These are phyloP conservation scores for Ophraella communa DNA, from an alignment of 2,888 invertebrate genomes.

Conservation along the genomic window DNA sequence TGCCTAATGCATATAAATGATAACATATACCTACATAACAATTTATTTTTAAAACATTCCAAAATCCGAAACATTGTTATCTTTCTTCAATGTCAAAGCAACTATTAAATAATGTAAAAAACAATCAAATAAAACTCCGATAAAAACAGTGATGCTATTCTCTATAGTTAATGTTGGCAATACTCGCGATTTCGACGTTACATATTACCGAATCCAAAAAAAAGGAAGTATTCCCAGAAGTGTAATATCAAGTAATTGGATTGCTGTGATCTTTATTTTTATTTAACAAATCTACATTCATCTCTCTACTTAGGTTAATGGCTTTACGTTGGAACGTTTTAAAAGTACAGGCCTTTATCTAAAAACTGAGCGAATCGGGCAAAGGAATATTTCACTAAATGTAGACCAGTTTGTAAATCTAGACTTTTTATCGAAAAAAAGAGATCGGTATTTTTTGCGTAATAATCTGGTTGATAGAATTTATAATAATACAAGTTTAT, in stretches of 20 bases:
- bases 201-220: background rate
- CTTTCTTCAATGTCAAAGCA: too few relatives aligned
- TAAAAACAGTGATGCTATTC: background rate
- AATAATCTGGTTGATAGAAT: too few relatives aligned
- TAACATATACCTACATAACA: too few relatives aligned
- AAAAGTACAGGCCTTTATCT: conserved; percentile 17
- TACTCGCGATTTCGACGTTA: background rate
- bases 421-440: background rate
- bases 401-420: background rate
- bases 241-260: conserved; percentile 28
- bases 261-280: conserved; percentile 30
- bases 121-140: background rate
- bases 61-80: too few relatives aligned
- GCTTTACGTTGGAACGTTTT: conserved; percentile 23
- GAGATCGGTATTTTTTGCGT: too few relatives aligned
- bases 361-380: conserved; percentile 5
- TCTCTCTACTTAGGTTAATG: conserved; percentile 26
- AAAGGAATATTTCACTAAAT: conserved; percentile 14
- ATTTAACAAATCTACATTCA: conserved; percentile 25
- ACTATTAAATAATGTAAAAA: background rate
- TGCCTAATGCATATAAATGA: too few relatives aligned
- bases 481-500: too few relatives aligned
- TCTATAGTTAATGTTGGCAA: background rate
- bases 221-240: conserved; percentile 15
- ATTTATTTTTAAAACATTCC: too few relatives aligned